phyloP scores from a whole-genome alignment of 2,888 invertebrate genomes.

The Hirudinaria manillensis region DNA sequence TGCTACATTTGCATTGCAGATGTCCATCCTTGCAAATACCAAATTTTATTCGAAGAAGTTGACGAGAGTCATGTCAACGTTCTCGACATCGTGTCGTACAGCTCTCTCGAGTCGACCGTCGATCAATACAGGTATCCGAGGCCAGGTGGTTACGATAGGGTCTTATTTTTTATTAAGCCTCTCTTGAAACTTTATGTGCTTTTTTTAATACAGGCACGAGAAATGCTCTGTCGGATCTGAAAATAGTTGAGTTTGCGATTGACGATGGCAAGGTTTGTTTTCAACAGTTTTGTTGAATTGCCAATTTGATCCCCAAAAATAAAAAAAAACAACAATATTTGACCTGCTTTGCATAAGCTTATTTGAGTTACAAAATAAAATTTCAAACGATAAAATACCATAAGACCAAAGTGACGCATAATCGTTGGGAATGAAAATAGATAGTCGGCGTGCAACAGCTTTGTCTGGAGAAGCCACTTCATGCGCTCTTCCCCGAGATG shows the following conservation, averaged over 20 bases:
- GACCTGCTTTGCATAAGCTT: no score
- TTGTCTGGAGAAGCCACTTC: constrained; percentile 44
- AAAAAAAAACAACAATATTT: no score
- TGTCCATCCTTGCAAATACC: constrained; percentile 36
- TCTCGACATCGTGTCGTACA: constrained; percentile 78
- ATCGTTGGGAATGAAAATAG: constrained; percentile 37
- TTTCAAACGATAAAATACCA: no score
- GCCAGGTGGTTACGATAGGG: constrained; percentile 46
- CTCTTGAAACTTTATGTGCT: not conserved
- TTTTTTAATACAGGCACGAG: constrained; percentile 63
- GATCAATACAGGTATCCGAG: constrained; percentile 59
- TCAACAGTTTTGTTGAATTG: no score
- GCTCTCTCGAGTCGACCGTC: constrained; percentile 61
- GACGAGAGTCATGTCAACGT: constrained; percentile 76
- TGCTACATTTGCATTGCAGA: not conserved
- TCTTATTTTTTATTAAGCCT: not conserved
- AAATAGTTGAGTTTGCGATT: constrained; percentile 65
- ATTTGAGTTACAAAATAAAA: no score
- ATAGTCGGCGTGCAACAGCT: constrained; percentile 57
- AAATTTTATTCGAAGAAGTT: constrained; percentile 60
- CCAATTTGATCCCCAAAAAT: no score
- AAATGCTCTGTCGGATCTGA: constrained; percentile 82
- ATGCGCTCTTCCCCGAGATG: constrained; percentile 77
- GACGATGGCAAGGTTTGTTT: constrained; percentile 38
- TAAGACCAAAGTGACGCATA: not conserved